Conservation (phyloP, 2,888 invertebrate genomes). For the Sarcophaga rosellei region DNA sequence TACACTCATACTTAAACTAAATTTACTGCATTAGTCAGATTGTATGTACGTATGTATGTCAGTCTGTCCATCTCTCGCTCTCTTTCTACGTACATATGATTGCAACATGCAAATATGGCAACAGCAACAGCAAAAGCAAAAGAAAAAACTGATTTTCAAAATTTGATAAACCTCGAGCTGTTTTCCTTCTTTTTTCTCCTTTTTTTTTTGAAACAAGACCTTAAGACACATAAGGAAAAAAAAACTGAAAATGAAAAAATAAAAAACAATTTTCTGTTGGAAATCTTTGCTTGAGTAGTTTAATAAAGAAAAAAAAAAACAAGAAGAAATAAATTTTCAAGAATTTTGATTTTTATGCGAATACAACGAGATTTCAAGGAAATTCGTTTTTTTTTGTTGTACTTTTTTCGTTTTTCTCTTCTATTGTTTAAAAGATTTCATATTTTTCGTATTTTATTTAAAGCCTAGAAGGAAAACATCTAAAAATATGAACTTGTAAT, state of each 20-base stretch:
- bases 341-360: conserved; percentile 54
- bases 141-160: conserved; percentile 62
- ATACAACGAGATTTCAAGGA: conserved; percentile 53
- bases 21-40: neutral
- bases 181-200: conserved; percentile 13
- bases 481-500: no score
- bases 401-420: neutral
- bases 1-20: neutral
- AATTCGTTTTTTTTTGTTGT: conserved; percentile 8
- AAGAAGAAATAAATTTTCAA: neutral
- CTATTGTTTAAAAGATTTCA: conserved; percentile 7
- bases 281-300: conserved; percentile 10
- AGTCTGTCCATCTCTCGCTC: neutral
- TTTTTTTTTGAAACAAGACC: conserved; percentile 8
- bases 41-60: neutral
- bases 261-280: neutral
- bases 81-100: conserved; percentile 20
- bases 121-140: conserved; percentile 12
- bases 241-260: no score
- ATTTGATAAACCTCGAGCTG: conserved; percentile 55
- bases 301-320: neutral
- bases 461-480: no score
- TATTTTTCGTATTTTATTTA: conserved; percentile 17
- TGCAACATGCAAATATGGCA: conserved; percentile 65
- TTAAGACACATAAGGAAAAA: neutral